Percentiles rank a stretch among this genome's conserved stretches.
These are phyloP conservation scores for Cotesia vestalis DNA, from an alignment of 1,140 invertebrate species.

Conservation along the genomic window DNA sequence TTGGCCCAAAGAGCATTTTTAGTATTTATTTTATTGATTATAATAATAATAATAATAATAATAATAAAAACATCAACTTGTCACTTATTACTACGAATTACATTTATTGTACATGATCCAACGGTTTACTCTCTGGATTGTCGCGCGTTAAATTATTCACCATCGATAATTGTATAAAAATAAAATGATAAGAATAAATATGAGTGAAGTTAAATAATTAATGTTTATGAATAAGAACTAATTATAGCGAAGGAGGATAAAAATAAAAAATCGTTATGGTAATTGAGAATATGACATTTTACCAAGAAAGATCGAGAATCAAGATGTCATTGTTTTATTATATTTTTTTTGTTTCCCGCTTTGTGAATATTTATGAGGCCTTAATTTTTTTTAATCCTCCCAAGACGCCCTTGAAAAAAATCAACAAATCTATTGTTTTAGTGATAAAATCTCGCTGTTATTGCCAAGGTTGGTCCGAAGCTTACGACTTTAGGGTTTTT, in stretches of 20 bases:
- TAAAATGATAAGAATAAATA: too few relatives aligned
- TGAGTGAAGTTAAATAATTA: too few relatives aligned
- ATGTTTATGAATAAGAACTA: too few relatives aligned
- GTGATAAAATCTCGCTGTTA: conserved; percentile 11
- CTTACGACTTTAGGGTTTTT: not conserved
- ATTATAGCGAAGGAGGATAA: too few relatives aligned
- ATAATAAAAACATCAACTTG: conserved; percentile 8
- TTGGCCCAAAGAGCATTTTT: conserved; percentile 20
- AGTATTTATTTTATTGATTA: conserved; percentile 31
- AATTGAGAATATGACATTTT: too few relatives aligned
- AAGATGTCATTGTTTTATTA: not conserved
- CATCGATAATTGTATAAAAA: too few relatives aligned
- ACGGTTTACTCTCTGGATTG: too few relatives aligned
- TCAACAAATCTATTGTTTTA: conserved; percentile 14
- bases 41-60: conserved; percentile 24
- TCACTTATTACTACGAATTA: not conserved
- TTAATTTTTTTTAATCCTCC: not conserved
- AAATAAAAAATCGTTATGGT: too few relatives aligned
- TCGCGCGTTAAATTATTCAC: too few relatives aligned
- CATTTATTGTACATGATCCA: not conserved
- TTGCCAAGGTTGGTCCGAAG: not conserved
- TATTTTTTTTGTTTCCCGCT: not conserved
- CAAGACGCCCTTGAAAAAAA: conserved; percentile 8
- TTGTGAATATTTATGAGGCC: not conserved
- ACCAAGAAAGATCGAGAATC: too few relatives aligned